Base-by-base conservation (phyloP, 2,888 invertebrate species). In the Coenonympha glycerion region DNA sequence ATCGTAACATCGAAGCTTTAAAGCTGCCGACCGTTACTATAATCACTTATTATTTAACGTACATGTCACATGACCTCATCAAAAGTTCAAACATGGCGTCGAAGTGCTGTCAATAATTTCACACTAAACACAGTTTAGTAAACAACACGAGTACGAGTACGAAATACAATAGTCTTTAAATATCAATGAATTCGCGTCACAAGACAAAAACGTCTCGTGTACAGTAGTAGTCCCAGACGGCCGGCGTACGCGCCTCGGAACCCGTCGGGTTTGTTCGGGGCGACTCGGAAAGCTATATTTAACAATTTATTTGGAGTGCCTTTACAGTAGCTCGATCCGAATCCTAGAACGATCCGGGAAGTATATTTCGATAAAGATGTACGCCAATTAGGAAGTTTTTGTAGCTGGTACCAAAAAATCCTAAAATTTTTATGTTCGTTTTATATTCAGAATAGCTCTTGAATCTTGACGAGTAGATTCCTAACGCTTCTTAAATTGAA, bases 131-230 rank as follows among this genome's bases (percentile, higher is more conserved):
- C 49, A 49, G 37, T 47, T 49, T 46, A 48, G 48, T 37, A 48
- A 24, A 53, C 40, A 4, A 49, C 48, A 41, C 39, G 28, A 34
- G 28, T 37, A 41, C 39, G 28, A 34, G 28, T 37, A 41, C 24
- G 33, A 49, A 41, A 48, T 42, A 54, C 57, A 59, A 62, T 63
- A 64, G 69, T 52, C 52, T 54, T 54, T 56, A 71, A 73, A 73
- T 71, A 74, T 80, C 80, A 83, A 83, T 84, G 81, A 71, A 73
- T 72, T 71, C 64, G 73, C 77, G 77, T 76, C 74, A 79, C 66
- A 66, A 60, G 66, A 72, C 62, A 68, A 68, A 71, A 73, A 72
- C 73, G 66, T 73, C 60, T 65, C 55, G 59, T n/a, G n/a, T 59
- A 61, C 47, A 41, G 55, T 71, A 71, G 31, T 66, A 69, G n/a